These are phyloP conservation scores for Caenorhabditis remanei DNA, from an alignment of 1,140 invertebrate species.

Conservation along the genomic window DNA sequence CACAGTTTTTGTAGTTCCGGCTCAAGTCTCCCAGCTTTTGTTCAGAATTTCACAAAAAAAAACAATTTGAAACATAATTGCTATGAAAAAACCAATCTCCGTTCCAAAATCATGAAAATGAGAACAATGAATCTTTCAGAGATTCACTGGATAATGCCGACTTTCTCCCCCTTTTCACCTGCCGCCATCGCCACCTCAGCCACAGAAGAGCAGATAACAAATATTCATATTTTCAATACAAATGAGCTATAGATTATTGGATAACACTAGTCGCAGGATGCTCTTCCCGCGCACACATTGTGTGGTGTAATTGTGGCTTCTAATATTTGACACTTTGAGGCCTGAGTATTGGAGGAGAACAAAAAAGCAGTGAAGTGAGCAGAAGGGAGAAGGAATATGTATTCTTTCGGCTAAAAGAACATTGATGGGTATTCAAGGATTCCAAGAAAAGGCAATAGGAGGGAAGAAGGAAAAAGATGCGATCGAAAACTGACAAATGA, in stretches of 20 bases:
- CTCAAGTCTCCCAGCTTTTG: too few species aligned
- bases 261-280: conserved; percentile 38
- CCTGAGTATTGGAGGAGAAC: background rate
- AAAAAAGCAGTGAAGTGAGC: conserved; percentile 9
- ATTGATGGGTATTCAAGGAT: conserved; percentile 37
- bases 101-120: too few species aligned
- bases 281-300: background rate
- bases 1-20: too few species aligned
- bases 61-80: too few species aligned
- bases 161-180: background rate
- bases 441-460: background rate
- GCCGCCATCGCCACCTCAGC: conserved; percentile 8
- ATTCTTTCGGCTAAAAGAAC: background rate
- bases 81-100: too few species aligned
- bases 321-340: conserved; percentile 39
- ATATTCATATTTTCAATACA: conserved; percentile 35
- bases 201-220: conserved; percentile 29
- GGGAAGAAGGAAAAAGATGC: conserved; percentile 26
- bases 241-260: conserved; percentile 28
- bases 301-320: conserved; percentile 45
- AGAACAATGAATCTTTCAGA: background rate
- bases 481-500: conserved; percentile 49
- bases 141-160: background rate
- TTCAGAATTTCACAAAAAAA: too few species aligned
- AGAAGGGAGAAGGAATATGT: background rate